A percentile compares a stretch with the other conserved stretches of the same genome.
phyloP scores from a whole-genome alignment of 1,140 invertebrate genomes.

The Campoletis sonorensis region DNA sequence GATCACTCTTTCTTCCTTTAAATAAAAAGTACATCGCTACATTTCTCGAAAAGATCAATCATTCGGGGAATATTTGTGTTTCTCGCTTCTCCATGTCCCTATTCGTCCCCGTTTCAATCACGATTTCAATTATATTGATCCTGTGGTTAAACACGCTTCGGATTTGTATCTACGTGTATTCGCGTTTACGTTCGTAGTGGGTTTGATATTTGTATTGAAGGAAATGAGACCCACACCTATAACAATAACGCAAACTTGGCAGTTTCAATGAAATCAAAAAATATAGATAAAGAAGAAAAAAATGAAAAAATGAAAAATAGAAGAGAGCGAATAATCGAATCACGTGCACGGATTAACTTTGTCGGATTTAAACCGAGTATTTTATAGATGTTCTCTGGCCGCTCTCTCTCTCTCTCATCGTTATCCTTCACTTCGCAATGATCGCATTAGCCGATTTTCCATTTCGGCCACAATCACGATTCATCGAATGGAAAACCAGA shows the following conservation, averaged over 20 bases:
- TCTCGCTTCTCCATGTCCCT: background rate
- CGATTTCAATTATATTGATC: constrained; percentile 49
- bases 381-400: background rate
- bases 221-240: constrained; percentile 15
- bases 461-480: constrained; percentile 45
- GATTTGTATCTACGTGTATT: background rate
- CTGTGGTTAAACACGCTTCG: constrained; percentile 49
- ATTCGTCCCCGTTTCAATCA: constrained; percentile 42
- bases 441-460: constrained; percentile 38
- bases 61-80: background rate
- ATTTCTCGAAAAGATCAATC: background rate
- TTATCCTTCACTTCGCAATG: constrained; percentile 17
- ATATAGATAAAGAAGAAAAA: constrained; percentile 3
- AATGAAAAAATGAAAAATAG: background rate
- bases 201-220: background rate
- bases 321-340: constrained; percentile 40
- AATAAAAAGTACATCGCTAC: background rate
- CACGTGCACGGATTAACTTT: constrained; percentile 45
- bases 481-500: constrained; percentile 44
- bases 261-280: constrained; percentile 13
- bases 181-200: background rate
- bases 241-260: background rate
- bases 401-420: constrained; percentile 14
- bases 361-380: constrained; percentile 29
- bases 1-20: background rate